phyloP scores from a whole-genome alignment of 1,140 invertebrate genomes.

The Thaumatotibia leucotreta region DNA sequence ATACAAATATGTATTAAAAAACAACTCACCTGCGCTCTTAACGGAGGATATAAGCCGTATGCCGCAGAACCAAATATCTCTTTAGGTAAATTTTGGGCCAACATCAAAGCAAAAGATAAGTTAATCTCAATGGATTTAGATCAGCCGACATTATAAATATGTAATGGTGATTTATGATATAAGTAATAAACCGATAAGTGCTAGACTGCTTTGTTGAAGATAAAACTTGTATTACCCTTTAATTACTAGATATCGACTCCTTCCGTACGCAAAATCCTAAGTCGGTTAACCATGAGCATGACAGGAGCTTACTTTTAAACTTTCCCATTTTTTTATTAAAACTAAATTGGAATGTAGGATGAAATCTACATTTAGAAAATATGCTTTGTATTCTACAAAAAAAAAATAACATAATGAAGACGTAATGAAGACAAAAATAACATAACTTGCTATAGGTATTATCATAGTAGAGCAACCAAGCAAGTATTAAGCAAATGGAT shows the following conservation, averaged over 20 bases:
- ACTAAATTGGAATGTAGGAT: too few species aligned
- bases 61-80: conserved; percentile 6
- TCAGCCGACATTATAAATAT: not conserved
- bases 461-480: too few species aligned
- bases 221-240: not conserved
- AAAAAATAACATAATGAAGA: too few species aligned
- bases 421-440: too few species aligned
- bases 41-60: conserved; percentile 22
- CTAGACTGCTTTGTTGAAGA: not conserved
- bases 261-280: not conserved
- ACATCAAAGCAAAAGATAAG: not conserved
- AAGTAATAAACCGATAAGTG: conserved; percentile 3
- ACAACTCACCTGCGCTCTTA: conserved; percentile 21
- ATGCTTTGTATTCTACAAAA: too few species aligned
- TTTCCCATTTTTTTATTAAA: too few species aligned
- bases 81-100: conserved; percentile 2
- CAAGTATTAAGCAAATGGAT: too few species aligned
- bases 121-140: not conserved
- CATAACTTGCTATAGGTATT: too few species aligned
- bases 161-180: not conserved
- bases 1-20: too few species aligned
- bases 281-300: too few species aligned
- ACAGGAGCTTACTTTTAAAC: too few species aligned
- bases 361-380: too few species aligned
- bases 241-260: not conserved